Percentiles rank a stretch among this genome's conserved stretches.
Conservation (phyloP, 2,113 vertebrate genomes). For the Arothron firmamentum region DNA sequence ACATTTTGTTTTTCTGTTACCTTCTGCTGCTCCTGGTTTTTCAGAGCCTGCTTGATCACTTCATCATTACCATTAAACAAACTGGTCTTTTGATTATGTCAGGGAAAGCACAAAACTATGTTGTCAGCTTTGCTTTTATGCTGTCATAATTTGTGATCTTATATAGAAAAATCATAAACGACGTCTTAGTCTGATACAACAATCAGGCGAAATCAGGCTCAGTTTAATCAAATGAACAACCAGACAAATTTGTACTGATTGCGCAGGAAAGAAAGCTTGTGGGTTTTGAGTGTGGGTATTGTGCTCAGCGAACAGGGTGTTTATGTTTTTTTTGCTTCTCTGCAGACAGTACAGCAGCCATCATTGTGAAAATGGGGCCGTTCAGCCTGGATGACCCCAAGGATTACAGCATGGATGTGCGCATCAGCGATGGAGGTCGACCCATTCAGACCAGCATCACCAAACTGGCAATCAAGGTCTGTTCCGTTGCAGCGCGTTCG, state of each 20-base stretch:
- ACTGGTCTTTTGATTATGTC: too few relatives aligned
- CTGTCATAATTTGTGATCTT: conserved; percentile 23
- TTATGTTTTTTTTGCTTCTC: conserved; percentile 11
- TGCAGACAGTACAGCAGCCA: conserved; percentile 84
- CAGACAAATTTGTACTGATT: conserved; percentile 27
- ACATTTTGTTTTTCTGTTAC: neutral
- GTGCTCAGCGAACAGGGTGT: neutral
- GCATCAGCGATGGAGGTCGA: conserved; percentile 82
- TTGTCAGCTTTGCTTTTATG: neutral
- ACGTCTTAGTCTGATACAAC: too few relatives aligned
- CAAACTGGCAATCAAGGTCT: conserved; percentile 77
- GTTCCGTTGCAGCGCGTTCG: conserved; percentile 29
- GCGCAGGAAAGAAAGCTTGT: conserved; percentile 1
- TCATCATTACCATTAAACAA: too few relatives aligned
- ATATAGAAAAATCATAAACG: neutral
- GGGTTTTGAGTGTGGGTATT: conserved; percentile 4
- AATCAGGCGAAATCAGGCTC: conserved; percentile 26
- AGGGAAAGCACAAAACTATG: too few relatives aligned
- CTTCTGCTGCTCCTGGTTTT: neutral
- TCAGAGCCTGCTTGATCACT: neutral
- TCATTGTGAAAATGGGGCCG: conserved; percentile 81
- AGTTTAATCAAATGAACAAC: conserved; percentile 11
- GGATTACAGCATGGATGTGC: conserved; percentile 79
- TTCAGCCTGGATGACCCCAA: conserved; percentile 81
- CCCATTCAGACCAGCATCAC: conserved; percentile 77